A percentile compares a stretch with the other conserved stretches of the same genome.
Conservation (phyloP, 1,140 invertebrate genomes). For the Amyelois transitella region DNA sequence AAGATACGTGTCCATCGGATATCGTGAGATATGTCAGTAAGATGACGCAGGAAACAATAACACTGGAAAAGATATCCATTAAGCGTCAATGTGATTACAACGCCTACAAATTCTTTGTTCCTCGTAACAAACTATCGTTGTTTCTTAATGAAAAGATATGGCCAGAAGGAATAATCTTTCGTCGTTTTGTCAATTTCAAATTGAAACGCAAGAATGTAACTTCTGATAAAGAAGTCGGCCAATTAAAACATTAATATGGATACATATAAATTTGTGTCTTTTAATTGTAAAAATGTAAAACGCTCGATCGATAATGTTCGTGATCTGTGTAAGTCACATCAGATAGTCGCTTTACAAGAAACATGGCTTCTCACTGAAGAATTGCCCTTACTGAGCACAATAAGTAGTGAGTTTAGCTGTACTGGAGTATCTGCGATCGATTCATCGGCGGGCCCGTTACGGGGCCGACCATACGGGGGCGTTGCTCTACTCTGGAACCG, state of each 20-base stretch:
- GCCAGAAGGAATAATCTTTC: neutral
- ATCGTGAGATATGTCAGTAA: neutral
- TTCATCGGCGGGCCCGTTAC: neutral
- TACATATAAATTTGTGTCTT: neutral
- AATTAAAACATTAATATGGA: neutral
- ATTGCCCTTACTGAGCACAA: neutral
- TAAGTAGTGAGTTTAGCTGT: neutral
- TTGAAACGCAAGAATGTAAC: neutral
- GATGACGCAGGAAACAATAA: neutral
- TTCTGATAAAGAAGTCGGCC: neutral
- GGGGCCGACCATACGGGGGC: conserved; percentile 5
- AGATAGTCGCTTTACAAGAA: too few species aligned
- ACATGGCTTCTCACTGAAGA: conserved; percentile 4
- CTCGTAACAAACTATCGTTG: neutral
- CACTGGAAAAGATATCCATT: neutral
- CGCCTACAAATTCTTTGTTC: neutral
- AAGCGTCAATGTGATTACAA: neutral
- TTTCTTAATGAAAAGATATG: neutral
- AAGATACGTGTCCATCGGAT: neutral
- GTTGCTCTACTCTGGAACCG: conserved; percentile 2
- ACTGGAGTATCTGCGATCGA: conserved; percentile 7
- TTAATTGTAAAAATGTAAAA: conserved; percentile 8
- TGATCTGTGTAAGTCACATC: neutral
- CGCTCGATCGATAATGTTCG: too few species aligned
- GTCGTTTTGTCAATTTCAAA: neutral